phyloP scores from a whole-genome alignment of 2,797 vertebrate species.

The Pogoniulus pusillus region DNA sequence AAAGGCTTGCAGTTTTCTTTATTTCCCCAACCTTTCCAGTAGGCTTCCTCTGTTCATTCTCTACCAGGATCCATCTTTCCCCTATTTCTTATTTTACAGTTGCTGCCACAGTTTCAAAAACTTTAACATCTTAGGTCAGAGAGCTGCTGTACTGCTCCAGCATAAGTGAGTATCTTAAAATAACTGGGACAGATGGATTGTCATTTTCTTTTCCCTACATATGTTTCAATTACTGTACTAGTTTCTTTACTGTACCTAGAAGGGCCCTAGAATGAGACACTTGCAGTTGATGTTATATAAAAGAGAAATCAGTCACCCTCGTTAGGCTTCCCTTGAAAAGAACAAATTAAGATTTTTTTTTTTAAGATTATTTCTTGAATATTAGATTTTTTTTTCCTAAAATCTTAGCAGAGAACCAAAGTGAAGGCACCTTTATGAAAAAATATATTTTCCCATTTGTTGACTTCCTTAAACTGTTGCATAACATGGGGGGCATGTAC shows the following conservation, averaged over 20 bases:
- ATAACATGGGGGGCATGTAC: neutral
- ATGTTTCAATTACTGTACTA: neutral
- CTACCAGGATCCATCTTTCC: neutral
- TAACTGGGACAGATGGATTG: neutral
- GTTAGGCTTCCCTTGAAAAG: slow-evolving; percentile 11
- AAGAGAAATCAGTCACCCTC: neutral
- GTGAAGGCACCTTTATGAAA: neutral
- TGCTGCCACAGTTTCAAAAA: neutral
- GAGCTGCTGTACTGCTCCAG: neutral
- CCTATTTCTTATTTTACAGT: neutral
- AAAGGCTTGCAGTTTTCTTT: neutral
- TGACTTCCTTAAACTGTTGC: neutral
- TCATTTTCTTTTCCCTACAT: neutral
- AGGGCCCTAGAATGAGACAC: neutral
- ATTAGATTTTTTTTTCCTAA: slow-evolving; percentile 29
- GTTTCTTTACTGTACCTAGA: neutral
- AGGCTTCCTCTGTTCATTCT: neutral
- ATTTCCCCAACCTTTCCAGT: neutral
- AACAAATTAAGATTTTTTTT: neutral
- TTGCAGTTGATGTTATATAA: neutral
- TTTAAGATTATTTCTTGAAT: neutral
- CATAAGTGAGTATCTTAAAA: neutral
- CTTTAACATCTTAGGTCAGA: neutral
- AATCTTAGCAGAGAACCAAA: slow-evolving; percentile 3
- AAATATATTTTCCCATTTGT: neutral